Base-by-base conservation (phyloP, 2,888 invertebrate species). In the Altica lythri region DNA sequence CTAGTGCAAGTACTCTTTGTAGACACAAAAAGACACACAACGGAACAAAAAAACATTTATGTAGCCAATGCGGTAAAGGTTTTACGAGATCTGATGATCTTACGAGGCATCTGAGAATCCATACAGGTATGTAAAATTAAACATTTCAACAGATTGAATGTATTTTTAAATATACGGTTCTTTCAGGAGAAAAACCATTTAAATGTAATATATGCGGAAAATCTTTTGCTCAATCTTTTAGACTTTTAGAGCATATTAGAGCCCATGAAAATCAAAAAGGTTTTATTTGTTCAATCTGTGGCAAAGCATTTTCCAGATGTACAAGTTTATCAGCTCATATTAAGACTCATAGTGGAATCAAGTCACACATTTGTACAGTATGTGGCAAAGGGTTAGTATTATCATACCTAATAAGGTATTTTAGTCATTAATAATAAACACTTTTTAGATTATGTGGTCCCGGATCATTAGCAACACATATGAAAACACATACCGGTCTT, bases 401-500 rank as follows among this genome's bases (percentile, higher is more conserved):
- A 32, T 29, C 5, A n/a, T n/a, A n/a, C n/a, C n/a, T n/a, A n/a
- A n/a, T n/a, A n/a, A n/a, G n/a, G n/a, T n/a, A n/a, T n/a, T n/a
- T n/a, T n/a, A n/a, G n/a, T n/a, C n/a, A n/a, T n/a, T n/a, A n/a
- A n/a, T n/a, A n/a, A n/a, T n/a, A n/a, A n/a, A n/a, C n/a, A n/a
- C 29, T 48, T 67, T 66, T 25, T 45, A 75, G 75, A 42, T 68
- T 76, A 53, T 75, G 76, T 55, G 75, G 75, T 10, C 68, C 76
- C 2, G 73, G 74, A 52, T 76, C 76, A 2, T 65, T 76, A 46
- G 69, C 74, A 60, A 71, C 79, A 63, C 82, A 82, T 62, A 77
- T 79, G 72, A 78, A 80, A 60, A 79, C 74, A 9, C 80, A 81
- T 60, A 78, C 79, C 18, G 77, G 76, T 0, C 55, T 74, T 13